These are phyloP conservation scores for Ascaphus truei DNA, from an alignment of 2,113 vertebrate genomes.

Conservation along the genomic window DNA sequence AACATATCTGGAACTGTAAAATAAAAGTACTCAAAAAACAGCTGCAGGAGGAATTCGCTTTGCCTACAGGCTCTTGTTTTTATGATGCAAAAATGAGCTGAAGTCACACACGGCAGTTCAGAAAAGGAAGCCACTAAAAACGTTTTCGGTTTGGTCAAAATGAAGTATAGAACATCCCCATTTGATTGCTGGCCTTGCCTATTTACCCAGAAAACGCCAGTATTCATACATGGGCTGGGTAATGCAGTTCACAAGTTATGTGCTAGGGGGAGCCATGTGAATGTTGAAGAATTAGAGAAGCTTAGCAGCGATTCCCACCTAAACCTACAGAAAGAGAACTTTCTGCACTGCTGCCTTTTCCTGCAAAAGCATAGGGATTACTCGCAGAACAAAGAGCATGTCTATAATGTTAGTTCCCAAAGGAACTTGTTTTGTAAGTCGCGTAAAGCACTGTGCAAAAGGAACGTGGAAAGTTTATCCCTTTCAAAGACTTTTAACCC, in stretches of 20 bases:
- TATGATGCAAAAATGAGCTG: too few species aligned
- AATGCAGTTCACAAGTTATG: background rate
- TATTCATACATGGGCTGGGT: too few species aligned
- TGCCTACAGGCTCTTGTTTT: background rate
- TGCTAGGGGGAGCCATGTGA: slow-evolving; percentile 25
- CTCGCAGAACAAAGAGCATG: background rate
- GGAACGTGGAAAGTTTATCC: background rate
- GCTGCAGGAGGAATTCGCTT: background rate
- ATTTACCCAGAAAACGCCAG: too few species aligned
- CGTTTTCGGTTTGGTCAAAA: too few species aligned
- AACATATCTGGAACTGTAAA: background rate
- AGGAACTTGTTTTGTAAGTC: background rate
- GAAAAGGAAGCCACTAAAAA: too few species aligned
- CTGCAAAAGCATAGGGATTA: background rate
- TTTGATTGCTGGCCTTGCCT: too few species aligned
- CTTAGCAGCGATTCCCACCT: background rate
- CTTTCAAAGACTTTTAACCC: background rate
- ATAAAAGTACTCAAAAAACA: background rate
- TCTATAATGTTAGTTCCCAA: background rate
- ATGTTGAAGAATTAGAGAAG: background rate
- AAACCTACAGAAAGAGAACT: background rate
- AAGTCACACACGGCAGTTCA: too few species aligned
- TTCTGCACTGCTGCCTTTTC: background rate
- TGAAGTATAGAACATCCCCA: too few species aligned
- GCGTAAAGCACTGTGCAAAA: background rate